Base-by-base conservation (phyloP, 2,888 invertebrate species). In the Dicyrtomina minuta region DNA sequence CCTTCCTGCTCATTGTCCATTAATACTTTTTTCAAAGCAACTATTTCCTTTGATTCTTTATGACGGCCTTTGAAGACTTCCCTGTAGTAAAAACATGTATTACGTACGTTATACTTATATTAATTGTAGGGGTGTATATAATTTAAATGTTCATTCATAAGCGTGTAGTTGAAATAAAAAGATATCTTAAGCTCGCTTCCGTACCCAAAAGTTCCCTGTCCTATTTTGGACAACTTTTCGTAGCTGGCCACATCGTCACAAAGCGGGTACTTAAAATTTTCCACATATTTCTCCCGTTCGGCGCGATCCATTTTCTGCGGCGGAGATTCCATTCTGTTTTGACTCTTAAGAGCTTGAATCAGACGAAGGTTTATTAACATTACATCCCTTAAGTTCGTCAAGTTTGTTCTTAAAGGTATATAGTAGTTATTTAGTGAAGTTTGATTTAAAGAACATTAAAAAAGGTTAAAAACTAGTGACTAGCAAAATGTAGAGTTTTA, bases 1-100 rank as follows among this genome's bases (percentile, higher is more conserved):
- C 98, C 98, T 87, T 99, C 98, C 82, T 97, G 98, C 84, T 99
- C 98, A 83, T 99, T 99, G 80, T 99, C 98, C 97, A 99, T 98
- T 2, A 99, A 83, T 12, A 99, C 96, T 84, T 98, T 99, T 81
- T 99, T 99, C 90, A 99, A 90, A 0, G 99, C 99, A 0, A 99
- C 98, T 80, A 95, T 90, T 80, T 92, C 89, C 82, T 91, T 91
- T 64, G 89, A 90, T 73, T 87, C 90, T 80, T 91, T 90, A 70
- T 95, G 93, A 68, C 92, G 87, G 0, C 97, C 99, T 81, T 98
- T 99, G 82, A 98, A 99, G 13, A 98, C 98, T 81, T 98, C 98
- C 0, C 96, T 96, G 78, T 62, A 81, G 49, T 56, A 46, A 15
- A 6, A 46, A 6, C 12, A 46, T n/a, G n/a, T n/a, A n/a, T n/a